phyloP scores from a whole-genome alignment of 1,140 invertebrate species.

The Eciton burchellii region DNA sequence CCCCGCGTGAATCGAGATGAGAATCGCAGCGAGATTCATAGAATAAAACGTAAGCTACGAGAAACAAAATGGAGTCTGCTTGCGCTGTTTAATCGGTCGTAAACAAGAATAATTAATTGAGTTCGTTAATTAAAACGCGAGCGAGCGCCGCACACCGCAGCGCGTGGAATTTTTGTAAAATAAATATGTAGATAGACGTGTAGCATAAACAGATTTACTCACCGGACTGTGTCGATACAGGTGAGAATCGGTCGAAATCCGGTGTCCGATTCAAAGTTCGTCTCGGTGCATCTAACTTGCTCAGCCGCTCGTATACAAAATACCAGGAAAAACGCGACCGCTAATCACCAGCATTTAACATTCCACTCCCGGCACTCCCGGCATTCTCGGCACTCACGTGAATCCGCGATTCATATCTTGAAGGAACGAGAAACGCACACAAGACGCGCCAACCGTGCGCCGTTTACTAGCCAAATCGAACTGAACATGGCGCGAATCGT shows the following conservation, averaged over 20 bases:
- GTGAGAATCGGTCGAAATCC: not conserved
- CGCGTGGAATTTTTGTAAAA: constrained; percentile 26
- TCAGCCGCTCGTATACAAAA: not conserved
- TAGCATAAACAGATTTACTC: constrained; percentile 50
- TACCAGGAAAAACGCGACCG: constrained; percentile 16
- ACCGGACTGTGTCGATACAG: constrained; percentile 28
- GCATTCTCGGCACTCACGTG: not conserved
- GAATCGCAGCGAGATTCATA: not conserved
- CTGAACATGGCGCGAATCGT: constrained; percentile 28
- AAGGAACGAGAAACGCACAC: not conserved
- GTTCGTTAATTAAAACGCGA: constrained; percentile 15
- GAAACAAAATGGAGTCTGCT: constrained; percentile 20
- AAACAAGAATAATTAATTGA: constrained; percentile 54
- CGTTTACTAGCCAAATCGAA: constrained; percentile 4
- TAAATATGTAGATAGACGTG: constrained; percentile 31
- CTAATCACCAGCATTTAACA: constrained; percentile 16
- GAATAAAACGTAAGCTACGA: constrained; percentile 30
- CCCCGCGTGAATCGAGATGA: not conserved
- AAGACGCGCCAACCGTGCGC: not conserved
- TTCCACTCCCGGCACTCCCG: not conserved
- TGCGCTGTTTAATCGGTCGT: not conserved
- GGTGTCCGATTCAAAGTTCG: not conserved
- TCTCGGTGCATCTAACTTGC: not conserved
- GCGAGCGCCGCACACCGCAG: constrained; percentile 4
- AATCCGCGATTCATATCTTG: not conserved